Evolutionary conservation across 2,797 vertebrate species (phyloP).

Genomic region (Danio tinwini): DNA sequence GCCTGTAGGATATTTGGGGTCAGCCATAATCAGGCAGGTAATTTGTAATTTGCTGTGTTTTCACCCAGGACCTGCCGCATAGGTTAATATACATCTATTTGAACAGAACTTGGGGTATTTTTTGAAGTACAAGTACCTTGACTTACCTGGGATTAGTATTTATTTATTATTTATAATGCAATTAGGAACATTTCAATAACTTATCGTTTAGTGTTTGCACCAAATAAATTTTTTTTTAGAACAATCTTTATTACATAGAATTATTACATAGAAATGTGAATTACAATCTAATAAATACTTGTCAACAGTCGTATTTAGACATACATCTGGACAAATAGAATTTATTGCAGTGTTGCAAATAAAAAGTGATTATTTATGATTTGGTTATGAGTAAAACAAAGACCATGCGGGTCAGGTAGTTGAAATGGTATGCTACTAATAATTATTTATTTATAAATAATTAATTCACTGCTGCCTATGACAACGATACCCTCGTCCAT

Average conservation of each 20-base stretch:
- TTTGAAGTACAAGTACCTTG: slow-evolving; percentile 29
- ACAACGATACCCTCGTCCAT: too few relatives aligned
- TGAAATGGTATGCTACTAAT: too few relatives aligned
- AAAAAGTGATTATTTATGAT: too few relatives aligned
- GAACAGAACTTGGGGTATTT: slow-evolving; percentile 46
- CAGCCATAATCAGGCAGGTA: slow-evolving; percentile 85
- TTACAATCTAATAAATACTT: too few relatives aligned
- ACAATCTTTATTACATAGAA: not conserved
- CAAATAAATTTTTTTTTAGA: not conserved
- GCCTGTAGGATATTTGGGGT: slow-evolving; percentile 83
- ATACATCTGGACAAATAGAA: not conserved
- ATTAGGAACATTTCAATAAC: slow-evolving; percentile 29
- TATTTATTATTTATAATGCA: slow-evolving; percentile 37
- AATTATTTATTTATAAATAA: too few relatives aligned
- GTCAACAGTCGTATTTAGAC: not conserved
- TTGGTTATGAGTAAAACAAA: too few relatives aligned
- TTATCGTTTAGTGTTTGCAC: slow-evolving; percentile 2
- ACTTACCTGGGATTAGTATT: slow-evolving; percentile 17
- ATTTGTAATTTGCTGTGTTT: slow-evolving; percentile 86
- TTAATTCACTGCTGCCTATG: too few relatives aligned
- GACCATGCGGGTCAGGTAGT: too few relatives aligned
- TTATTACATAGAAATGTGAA: not conserved
- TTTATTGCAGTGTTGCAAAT: not conserved
- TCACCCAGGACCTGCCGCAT: slow-evolving; percentile 76
- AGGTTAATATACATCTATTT: slow-evolving; percentile 77